Evolutionary conservation across 2,113 vertebrate genomes (phyloP).

Genomic region (Scalopus aquaticus): DNA sequence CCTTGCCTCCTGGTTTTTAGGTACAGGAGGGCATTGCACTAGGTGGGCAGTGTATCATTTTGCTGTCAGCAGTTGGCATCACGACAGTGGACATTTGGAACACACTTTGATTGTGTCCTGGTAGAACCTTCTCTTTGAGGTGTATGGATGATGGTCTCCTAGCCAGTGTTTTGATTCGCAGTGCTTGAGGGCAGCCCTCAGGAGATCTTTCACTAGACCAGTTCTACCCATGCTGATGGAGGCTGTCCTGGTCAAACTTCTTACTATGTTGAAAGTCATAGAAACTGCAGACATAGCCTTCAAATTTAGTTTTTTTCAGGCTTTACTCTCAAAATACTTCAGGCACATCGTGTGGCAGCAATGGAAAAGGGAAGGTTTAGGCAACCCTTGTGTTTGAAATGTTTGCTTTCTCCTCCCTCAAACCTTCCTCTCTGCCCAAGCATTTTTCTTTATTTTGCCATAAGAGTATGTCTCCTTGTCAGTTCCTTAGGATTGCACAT

Average conservation of each 20-base stretch:
- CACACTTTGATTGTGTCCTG: neutral
- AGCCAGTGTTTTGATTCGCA: neutral
- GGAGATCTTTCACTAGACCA: neutral
- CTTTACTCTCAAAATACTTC: slow-evolving; percentile 2
- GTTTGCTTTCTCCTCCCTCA: neutral
- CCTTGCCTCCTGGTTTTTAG: neutral
- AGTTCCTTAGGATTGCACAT: neutral
- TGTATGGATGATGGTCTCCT: neutral
- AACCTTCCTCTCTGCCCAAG: neutral
- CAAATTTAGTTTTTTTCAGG: neutral
- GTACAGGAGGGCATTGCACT: neutral
- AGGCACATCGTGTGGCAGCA: neutral
- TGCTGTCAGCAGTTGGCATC: neutral
- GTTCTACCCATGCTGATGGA: neutral
- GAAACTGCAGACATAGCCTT: neutral
- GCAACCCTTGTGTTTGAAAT: neutral
- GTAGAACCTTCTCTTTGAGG: neutral
- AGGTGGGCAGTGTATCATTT: neutral
- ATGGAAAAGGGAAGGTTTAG: neutral
- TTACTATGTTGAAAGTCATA: neutral
- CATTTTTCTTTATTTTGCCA: neutral
- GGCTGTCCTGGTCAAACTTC: neutral
- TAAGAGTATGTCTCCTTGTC: neutral
- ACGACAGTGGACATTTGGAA: neutral
- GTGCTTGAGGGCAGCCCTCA: neutral